Percentiles rank a stretch among this genome's conserved stretches.
phyloP scores from a whole-genome alignment of 1,140 invertebrate genomes.

The Nylanderia fulva region DNA sequence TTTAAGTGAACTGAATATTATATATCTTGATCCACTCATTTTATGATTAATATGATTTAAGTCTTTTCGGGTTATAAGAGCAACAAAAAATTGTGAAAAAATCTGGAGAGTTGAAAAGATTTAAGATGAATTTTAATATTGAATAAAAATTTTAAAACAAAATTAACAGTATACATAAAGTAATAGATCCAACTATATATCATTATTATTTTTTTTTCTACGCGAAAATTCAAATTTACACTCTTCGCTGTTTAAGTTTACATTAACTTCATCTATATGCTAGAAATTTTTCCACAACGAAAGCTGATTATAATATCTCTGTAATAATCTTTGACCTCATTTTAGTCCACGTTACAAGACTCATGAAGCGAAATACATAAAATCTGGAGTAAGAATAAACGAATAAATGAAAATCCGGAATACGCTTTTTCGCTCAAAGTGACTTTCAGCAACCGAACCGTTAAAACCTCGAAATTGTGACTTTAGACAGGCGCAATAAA shows the following conservation, averaged over 20 bases:
- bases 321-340: background rate
- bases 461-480: constrained; percentile 11
- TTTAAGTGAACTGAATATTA: constrained; percentile 9
- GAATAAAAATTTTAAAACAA: background rate
- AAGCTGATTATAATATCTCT: background rate
- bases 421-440: background rate
- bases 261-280: background rate
- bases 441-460: background rate
- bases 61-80: background rate
- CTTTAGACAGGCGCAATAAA: constrained; percentile 21
- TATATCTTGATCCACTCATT: background rate
- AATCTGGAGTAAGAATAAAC: background rate
- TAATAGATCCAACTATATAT: background rate
- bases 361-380: background rate
- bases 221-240: background rate
- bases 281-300: background rate
- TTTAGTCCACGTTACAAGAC: background rate
- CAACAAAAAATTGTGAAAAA: background rate
- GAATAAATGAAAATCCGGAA: background rate
- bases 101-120: background rate
- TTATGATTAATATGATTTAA: background rate
- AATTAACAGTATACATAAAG: background rate
- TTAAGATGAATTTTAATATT: background rate
- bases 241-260: background rate
- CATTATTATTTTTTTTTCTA: background rate